Base-by-base conservation (phyloP, 2,888 invertebrate species). In the Glaucopsyche alexis region DNA sequence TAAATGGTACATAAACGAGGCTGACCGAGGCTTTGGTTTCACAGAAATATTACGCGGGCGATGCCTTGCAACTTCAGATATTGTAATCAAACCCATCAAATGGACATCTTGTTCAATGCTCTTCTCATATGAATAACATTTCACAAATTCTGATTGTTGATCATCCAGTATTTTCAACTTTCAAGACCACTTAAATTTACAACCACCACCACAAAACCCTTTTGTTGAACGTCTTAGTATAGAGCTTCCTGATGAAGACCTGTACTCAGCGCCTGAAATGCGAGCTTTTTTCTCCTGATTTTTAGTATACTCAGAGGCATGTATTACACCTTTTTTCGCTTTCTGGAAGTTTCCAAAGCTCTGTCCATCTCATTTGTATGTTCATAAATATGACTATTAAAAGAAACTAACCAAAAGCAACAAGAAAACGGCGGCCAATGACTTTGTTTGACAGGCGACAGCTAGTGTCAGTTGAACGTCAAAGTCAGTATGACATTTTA, bases 31-130 rank as follows among this genome's bases (percentile, higher is more conserved):
- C 13, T 47, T 45, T 11, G 45, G 8, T 45, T 45, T 45, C 45
- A 9, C 9, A 9, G 45, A 45, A 11, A 9, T 45, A 11, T 45
- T 2, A 45, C 45, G 45, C 45, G 45, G 45, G 8, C 45, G 45
- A 8, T 45, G 45, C 11, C 45, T 45, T 11, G 0, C 45, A 11
- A 45, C 11, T 45, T 7, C 45, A 8, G 45, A 8, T 45, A 45
- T n/a, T n/a, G 45, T 45, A 11, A 45, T 45, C 11, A 45, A 45
- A 9, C 45, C 45, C n/a, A 60, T 19, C 45, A 45, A 45, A 60
- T 60, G 60, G 19, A 60, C 60, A 60, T 60, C 60, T 60, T 60
- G 60, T 60, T n/a, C 60, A 60, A 60, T 60, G 60, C 16, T 60
- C 9, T 11, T 16, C n/a, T 60, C 60, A 14, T 60, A 60, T 7